Base-by-base conservation (phyloP, 2,888 invertebrate species). In the Rosalia funebris region DNA sequence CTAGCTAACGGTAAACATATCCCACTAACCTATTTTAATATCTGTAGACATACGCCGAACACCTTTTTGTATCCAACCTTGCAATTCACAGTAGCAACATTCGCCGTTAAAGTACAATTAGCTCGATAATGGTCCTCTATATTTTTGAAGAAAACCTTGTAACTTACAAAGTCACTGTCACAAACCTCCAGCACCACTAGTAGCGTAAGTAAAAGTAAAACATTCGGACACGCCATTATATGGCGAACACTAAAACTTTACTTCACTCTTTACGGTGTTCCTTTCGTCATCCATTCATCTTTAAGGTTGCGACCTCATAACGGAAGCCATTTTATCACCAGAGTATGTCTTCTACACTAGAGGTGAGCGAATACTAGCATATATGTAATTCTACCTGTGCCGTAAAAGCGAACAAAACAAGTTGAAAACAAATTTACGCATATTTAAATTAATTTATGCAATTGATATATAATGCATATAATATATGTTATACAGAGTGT, bases 61-160 rank as follows among this genome's bases (percentile, higher is more conserved):
- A 25, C 25, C 25, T 25, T 25, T 7, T 25, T 11, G 32, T 45
- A 45, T 15, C 45, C 45, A 0, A 14, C 25, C 2, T 45, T 50
- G 15, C 50, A 50, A 10, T 41, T 50, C 25, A 50, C 50, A 19
- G 20, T 41, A 7, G 37, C n/a, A 9, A 50, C 1, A 37, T n/a
- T 9, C 12, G 15, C 50, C 0, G 31, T 25, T 39, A 41, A n/a
- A 9, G 39, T 50, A 20, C 39, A 50, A 10, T 50, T 50, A 10
- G 20, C 7, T 10, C 5, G 7, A 44, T 25, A 25, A 9, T 12
- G 1, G 0, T 1, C 5, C 4, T 12, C 1, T 3, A 31, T 12
- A 25, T 20, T 39, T 10, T 15, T 9, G 14, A 50, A 50, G 19
- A 25, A 50, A 7, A 14, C 19, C 1, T 37, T 12, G 9, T 50